Base-by-base conservation (phyloP, 2,113 vertebrate species). In the Promerops cafer region DNA sequence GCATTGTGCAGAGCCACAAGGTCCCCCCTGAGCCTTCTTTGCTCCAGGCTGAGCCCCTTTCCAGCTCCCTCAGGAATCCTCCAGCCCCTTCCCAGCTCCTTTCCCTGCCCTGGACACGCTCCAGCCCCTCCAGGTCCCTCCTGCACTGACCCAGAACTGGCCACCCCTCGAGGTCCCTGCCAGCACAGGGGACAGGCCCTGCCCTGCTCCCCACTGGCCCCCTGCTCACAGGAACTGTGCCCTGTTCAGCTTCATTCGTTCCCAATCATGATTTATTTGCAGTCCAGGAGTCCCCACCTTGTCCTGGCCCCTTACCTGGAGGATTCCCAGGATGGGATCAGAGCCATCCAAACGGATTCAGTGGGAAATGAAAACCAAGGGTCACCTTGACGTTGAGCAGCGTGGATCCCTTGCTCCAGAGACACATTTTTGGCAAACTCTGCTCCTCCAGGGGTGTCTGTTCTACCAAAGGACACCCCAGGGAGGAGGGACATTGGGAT, bases 201-300 rank as follows among this genome's bases (percentile, higher is more conserved):
- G 56, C 56, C 45, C 80, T 60, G 54, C 1, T 3, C 53, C 65
- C 40, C 11, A 0, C 53, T 33, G 40, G 16, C 9, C 24, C 37
- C 30, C 45, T 52, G 56, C 54, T 16, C 54, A 4, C 66, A 42
- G 31, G 5, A 61, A 10, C 5, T 8, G 59, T n/a, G 47, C 37
- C 31, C 60, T 9, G 0, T 16, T 21, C 75, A 63, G 35, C 57
- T 12, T 4, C 60, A 8, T 3, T 3, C 26, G 5, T 30, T 9
- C 45, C 65, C 54, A 42, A 1, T 2, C 1, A 2, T 0, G 16
- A 31, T 31, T 26, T 10, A 10, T 44, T 30, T 28, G 15, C 53
- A 82, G 14, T 1, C 44, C 44, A 27, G 54, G 35, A 70, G 64
- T 12, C 23, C 64, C 35, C 54, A 19, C 14, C 35, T 28, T 5